These are phyloP conservation scores for Ochotona princeps DNA, from an alignment of 2,113 vertebrate species.

Conservation along the genomic window DNA sequence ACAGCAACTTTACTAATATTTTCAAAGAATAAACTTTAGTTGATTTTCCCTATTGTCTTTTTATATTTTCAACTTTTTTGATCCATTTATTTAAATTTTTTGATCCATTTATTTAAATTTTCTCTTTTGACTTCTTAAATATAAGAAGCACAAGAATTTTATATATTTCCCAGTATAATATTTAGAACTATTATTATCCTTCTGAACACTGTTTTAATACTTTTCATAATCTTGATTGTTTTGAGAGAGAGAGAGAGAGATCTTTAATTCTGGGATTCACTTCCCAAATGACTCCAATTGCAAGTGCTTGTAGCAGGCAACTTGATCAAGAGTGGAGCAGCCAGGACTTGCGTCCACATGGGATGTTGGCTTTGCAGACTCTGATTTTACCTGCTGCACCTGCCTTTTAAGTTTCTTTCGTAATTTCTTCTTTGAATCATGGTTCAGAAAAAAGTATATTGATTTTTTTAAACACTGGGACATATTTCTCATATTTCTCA, in stretches of 20 bases:
- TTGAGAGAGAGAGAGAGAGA: too few relatives aligned
- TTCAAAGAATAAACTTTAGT: background rate
- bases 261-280: too few relatives aligned
- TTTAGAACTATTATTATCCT: background rate
- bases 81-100: background rate
- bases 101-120: conserved; percentile 9
- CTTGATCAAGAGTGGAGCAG: too few relatives aligned
- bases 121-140: background rate
- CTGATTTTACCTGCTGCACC: too few relatives aligned
- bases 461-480: conserved; percentile 12
- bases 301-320: too few relatives aligned
- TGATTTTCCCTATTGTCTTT: background rate
- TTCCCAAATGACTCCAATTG: too few relatives aligned
- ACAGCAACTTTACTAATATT: background rate
- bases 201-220: background rate
- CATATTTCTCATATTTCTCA: background rate
- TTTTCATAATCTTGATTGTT: conserved; percentile 16
- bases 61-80: background rate
- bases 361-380: too few relatives aligned
- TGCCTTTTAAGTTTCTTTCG: background rate
- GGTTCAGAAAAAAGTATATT: background rate
- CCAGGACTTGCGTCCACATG: too few relatives aligned
- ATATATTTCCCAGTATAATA: background rate
- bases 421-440: background rate
- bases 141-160: background rate